These are phyloP conservation scores for Crossocerus cetratus DNA, from an alignment of 2,888 invertebrate species.

Conservation along the genomic window DNA sequence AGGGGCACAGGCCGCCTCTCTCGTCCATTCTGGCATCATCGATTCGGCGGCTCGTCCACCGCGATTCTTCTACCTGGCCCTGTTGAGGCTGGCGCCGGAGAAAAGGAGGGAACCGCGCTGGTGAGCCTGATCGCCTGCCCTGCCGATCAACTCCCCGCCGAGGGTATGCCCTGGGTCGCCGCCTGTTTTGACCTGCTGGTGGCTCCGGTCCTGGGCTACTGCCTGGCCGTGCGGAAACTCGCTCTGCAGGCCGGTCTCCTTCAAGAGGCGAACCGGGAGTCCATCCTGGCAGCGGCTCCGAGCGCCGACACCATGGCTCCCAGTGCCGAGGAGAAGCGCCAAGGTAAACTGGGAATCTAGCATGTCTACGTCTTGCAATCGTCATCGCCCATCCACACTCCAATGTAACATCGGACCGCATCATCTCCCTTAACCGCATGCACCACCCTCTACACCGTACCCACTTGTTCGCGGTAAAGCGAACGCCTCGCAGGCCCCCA, in stretches of 20 bases:
- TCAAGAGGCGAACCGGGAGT: slow-evolving; percentile 65
- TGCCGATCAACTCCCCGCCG: slow-evolving; percentile 14
- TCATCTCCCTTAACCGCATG: not conserved
- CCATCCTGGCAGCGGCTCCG: slow-evolving; percentile 72
- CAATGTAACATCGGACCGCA: not conserved
- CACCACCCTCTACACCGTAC: not conserved
- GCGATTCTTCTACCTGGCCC: not conserved
- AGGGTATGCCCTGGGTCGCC: slow-evolving; percentile 74
- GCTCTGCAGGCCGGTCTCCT: slow-evolving; percentile 67
- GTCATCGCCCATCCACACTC: not conserved
- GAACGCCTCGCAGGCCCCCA: not conserved
- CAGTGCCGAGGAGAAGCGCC: slow-evolving; percentile 79
- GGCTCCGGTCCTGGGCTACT: slow-evolving; percentile 70
- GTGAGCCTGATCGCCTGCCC: not conserved
- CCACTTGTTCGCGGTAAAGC: not conserved
- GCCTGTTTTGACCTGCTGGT: slow-evolving; percentile 70
- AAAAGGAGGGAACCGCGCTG: not conserved
- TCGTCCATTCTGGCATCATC: slow-evolving; percentile 24
- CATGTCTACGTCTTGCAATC: not conserved
- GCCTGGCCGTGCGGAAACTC: slow-evolving; percentile 67
- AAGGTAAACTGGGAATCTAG: slow-evolving; percentile 63
- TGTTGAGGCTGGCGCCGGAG: not conserved
- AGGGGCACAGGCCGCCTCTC: slow-evolving; percentile 11
- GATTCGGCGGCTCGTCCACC: not conserved
- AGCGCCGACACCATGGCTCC: slow-evolving; percentile 79